These are phyloP conservation scores for Myotis pilosus DNA, from an alignment of 2,797 vertebrate genomes.

Conservation along the genomic window DNA sequence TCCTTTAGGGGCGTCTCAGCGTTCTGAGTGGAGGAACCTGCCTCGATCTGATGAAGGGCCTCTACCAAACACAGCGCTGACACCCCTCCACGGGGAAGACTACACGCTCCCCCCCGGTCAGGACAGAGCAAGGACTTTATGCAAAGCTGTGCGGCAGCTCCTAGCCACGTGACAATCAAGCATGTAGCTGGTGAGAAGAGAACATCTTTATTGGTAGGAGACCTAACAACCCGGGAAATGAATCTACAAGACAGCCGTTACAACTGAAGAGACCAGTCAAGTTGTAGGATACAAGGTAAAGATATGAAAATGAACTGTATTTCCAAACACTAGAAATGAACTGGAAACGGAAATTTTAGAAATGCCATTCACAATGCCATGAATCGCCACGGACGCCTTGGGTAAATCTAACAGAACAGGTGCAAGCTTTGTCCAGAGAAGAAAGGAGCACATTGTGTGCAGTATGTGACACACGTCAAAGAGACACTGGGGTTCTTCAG, in stretches of 20 bases:
- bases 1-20: not conserved
- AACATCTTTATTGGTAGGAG: not conserved
- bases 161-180: not conserved
- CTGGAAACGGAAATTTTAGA: not conserved
- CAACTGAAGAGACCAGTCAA: not conserved
- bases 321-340: not conserved
- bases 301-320: not conserved
- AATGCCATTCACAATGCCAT: not conserved
- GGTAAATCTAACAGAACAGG: not conserved
- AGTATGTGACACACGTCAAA: fast-evolving
- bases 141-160: no score
- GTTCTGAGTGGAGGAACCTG: not conserved
- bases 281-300: not conserved
- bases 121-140: not conserved
- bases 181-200: not conserved
- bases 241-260: not conserved
- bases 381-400: not conserved
- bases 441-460: fast-evolving
- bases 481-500: fast-evolving
- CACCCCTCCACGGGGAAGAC: not conserved
- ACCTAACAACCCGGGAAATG: not conserved
- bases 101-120: no score
- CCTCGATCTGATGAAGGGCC: not conserved
- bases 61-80: not conserved
- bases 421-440: fast-evolving